Conservation (phyloP, 2,113 vertebrate genomes). For the Embiotoca jacksoni region DNA sequence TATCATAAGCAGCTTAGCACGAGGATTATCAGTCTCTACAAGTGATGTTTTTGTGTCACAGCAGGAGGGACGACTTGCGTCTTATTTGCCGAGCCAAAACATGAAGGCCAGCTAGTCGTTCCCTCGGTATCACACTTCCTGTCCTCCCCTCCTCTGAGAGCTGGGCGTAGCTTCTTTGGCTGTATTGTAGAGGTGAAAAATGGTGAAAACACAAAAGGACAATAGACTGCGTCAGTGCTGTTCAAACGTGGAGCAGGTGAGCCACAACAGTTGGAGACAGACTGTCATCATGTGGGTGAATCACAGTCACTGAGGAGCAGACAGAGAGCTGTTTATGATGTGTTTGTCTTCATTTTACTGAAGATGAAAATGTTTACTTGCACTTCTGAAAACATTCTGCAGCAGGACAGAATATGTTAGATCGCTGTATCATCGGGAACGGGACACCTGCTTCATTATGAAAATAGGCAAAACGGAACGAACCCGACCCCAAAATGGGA, state of each 20-base stretch:
- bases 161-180: not conserved
- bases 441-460: not conserved
- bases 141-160: not conserved
- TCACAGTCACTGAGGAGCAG: not conserved
- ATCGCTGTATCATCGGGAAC: not conserved
- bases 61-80: constrained; percentile 1
- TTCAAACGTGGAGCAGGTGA: not conserved
- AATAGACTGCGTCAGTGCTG: not conserved
- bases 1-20: constrained; percentile 63
- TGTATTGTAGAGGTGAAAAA: not conserved
- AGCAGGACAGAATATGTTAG: not conserved
- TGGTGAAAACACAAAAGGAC: not conserved
- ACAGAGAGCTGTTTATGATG: no score
- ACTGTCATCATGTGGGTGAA: not conserved
- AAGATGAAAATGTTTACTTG: no score
- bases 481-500: not conserved
- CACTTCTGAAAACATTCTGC: not conserved
- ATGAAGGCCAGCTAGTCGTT: not conserved
- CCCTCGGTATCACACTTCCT: not conserved
- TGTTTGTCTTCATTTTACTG: no score
- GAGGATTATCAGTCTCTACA: constrained; percentile 48
- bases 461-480: not conserved
- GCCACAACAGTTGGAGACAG: not conserved
- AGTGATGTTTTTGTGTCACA: constrained; percentile 36
- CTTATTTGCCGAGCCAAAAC: constrained; percentile 11